Evolutionary conservation across 2,888 invertebrate genomes (phyloP).

Genomic region (Dasypolia templi): DNA sequence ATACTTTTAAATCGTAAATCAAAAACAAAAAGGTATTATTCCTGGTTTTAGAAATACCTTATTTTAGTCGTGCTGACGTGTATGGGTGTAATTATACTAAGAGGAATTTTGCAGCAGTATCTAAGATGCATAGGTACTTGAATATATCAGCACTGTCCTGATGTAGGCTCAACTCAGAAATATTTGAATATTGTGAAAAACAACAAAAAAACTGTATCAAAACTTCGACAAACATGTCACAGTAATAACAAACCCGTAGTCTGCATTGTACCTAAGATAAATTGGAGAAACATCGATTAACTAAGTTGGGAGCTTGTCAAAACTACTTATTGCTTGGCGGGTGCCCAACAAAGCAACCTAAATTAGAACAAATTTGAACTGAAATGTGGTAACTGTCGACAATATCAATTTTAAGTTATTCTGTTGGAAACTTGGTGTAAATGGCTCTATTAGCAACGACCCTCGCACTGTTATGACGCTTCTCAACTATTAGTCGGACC

Average conservation of each 20-base stretch:
- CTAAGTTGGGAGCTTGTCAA: constrained; percentile 63
- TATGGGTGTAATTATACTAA: not conserved
- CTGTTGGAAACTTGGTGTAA: not conserved
- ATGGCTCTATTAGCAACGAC: not conserved
- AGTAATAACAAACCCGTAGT: constrained; percentile 13
- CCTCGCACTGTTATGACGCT: not conserved
- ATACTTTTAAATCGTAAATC: constrained; percentile 60
- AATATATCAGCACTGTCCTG: not conserved
- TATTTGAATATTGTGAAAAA: no score
- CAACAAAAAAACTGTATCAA: not conserved
- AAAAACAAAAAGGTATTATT: constrained; percentile 57
- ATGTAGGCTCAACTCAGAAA: no score
- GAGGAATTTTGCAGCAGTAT: not conserved
- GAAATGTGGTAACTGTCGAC: constrained; percentile 41
- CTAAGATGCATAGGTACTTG: not conserved
- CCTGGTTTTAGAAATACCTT: constrained; percentile 33
- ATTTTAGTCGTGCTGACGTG: not conserved
- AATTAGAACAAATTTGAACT: constrained; percentile 70
- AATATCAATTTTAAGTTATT: constrained; percentile 6
- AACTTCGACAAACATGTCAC: constrained; percentile 11
- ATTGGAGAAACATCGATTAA: constrained; percentile 63
- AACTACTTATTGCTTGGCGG: constrained; percentile 72
- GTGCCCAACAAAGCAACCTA: constrained; percentile 64
- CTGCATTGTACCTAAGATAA: constrained; percentile 40
- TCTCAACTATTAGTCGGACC: not conserved